Evolutionary conservation across 2,113 vertebrate species (phyloP), one percentile per base, ranked within the genome.

Genomic region (Colius striatus): DNA sequence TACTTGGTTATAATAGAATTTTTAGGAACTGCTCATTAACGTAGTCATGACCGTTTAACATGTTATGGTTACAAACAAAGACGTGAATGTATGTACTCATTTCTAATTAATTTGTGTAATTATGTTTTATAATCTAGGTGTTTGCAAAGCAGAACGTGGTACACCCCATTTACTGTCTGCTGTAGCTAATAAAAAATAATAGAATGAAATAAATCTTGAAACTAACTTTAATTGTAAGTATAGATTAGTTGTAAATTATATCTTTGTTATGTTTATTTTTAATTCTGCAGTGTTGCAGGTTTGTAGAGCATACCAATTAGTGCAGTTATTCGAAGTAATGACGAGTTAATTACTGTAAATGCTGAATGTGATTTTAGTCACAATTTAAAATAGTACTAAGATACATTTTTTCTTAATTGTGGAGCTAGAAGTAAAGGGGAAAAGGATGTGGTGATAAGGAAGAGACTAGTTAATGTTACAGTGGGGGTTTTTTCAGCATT

Each of bases 41-140:
- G 90, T 92, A 88, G 97, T 97, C 88, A 89, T 96, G 38, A 41
- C 38, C 38, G 96, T 97, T 98, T 96, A 97, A 97, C 98, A 96
- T 84, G 96, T 97, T 97, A 63, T 82, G 84, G 89, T 96, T 97
- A 51, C 97, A 98, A 98, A 98, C 94, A 98, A 97, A 97, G 93
- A 89, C 95, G 84, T 86, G 97, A 97, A 92, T 94, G 71, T 96
- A 86, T 98, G 93, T 84, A 51, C 96, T 98, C 91, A 73, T 96
- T 98, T 96, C 97, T 97, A 98, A 98, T 98, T 98, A 98, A 98
- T 98, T 98, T 98, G 97, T 96, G 94, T 98, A 98, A 98, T 98
- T 98, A 97, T 86, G 87, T 98, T 98, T 98, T 98, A 97, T 98
- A 98, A 98, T 97, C 95, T 97, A 97, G 97, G 96, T 98, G 96